These are phyloP conservation scores for Eubucco bourcierii DNA, from an alignment of 2,113 vertebrate species.

Conservation along the genomic window DNA sequence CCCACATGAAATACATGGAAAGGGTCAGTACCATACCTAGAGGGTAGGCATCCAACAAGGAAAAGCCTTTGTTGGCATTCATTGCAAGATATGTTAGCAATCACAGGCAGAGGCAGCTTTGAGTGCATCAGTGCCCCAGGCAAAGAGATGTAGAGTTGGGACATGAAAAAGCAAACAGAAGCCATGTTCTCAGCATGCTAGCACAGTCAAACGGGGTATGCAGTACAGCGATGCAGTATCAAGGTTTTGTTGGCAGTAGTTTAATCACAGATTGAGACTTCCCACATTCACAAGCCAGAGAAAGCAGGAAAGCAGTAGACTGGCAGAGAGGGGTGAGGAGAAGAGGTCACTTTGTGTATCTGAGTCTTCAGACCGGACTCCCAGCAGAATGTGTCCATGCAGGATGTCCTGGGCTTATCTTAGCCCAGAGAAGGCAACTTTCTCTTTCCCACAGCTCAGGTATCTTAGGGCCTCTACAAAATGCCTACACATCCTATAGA, in stretches of 20 bases:
- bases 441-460: not conserved
- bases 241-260: not conserved
- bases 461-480: not conserved
- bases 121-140: not conserved
- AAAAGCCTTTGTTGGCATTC: not conserved
- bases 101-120: not conserved
- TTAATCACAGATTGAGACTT: not conserved
- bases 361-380: not conserved
- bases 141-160: not conserved
- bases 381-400: not conserved
- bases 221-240: rapidly evolving
- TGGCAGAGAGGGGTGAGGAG: not conserved
- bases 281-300: rapidly evolving
- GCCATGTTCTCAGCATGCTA: not conserved
- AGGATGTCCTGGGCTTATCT: rapidly evolving
- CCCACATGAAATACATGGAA: not conserved
- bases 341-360: not conserved
- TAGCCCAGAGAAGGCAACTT: not conserved
- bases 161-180: not conserved
- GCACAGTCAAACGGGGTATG: not conserved
- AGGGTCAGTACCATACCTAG: not conserved
- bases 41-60: not conserved
- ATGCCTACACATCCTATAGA: too few species aligned
- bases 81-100: rapidly evolving
- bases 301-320: not conserved